phyloP scores from a whole-genome alignment of 2,113 vertebrate species.

The Vireo altiloquus region DNA sequence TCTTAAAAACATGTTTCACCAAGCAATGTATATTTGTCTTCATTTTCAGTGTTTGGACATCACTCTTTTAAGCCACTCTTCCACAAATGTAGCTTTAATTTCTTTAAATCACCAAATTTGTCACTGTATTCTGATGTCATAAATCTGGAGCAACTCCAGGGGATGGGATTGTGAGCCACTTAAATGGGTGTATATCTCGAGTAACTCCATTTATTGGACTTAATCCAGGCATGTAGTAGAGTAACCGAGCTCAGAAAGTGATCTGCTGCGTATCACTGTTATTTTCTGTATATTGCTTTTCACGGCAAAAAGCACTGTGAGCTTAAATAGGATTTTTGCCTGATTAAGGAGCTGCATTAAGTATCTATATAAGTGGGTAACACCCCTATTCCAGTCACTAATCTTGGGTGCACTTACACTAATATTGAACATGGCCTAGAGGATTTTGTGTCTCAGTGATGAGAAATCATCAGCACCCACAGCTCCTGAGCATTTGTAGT shows the following conservation, averaged over 20 bases:
- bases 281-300: not conserved
- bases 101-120: constrained; percentile 12
- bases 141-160: constrained; percentile 40
- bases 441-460: not conserved
- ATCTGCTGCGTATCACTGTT: not conserved
- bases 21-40: not conserved
- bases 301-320: not conserved
- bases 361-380: not conserved
- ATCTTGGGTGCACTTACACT: constrained; percentile 19
- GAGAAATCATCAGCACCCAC: constrained; percentile 22
- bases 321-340: constrained; percentile 22
- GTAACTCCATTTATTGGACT: constrained; percentile 49
- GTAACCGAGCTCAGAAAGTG: not conserved
- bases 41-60: not conserved
- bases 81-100: not conserved
- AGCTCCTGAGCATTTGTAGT: not conserved
- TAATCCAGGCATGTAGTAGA: constrained; percentile 43
- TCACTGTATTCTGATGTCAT: not conserved
- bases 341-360: not conserved
- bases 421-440: not conserved
- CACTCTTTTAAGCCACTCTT: not conserved
- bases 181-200: constrained; percentile 43
- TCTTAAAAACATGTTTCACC: not conserved
- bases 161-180: constrained; percentile 30
- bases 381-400: not conserved